These are phyloP conservation scores for Pocillopora verrucosa DNA, from an alignment of 64 coral and sea anemone genomes.

Conservation along the genomic window DNA sequence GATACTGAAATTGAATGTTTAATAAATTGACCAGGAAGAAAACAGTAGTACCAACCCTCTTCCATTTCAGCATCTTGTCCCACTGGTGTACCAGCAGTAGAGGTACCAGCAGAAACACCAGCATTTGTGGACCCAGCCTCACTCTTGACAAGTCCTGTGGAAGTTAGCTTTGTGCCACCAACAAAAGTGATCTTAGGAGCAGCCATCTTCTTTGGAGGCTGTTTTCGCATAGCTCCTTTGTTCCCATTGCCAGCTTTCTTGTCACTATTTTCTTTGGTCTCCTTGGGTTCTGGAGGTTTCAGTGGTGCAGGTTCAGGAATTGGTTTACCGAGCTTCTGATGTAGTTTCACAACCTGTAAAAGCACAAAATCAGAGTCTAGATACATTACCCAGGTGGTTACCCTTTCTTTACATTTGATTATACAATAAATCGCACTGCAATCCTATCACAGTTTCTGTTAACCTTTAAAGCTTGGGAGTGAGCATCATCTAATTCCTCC, in stretches of 20 bases:
- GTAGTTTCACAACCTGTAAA: slow-evolving; percentile 85
- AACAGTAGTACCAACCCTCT: neutral
- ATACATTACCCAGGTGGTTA: too few species aligned
- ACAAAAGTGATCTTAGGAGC: slow-evolving; percentile 98
- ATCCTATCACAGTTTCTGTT: too few species aligned
- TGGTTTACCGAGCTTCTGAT: slow-evolving; percentile 92
- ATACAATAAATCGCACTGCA: too few species aligned
- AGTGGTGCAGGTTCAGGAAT: slow-evolving; percentile 87
- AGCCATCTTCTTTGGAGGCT: slow-evolving; percentile 49
- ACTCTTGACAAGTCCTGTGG: slow-evolving; percentile 64
- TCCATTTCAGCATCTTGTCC: slow-evolving; percentile 67
- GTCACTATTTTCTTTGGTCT: slow-evolving; percentile 72
- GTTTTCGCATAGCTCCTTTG: slow-evolving; percentile 50
- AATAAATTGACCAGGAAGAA: neutral
- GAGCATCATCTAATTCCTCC: too few species aligned
- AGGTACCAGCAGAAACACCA: slow-evolving; percentile 8
- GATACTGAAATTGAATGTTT: too few species aligned
- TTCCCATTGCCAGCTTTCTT: slow-evolving; percentile 48
- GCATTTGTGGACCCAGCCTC: slow-evolving; percentile 10
- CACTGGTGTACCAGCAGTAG: slow-evolving; percentile 12
- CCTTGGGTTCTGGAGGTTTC: slow-evolving; percentile 69
- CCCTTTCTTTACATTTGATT: too few species aligned
- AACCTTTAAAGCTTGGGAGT: too few species aligned
- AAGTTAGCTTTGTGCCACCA: slow-evolving; percentile 85
- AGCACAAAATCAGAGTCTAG: neutral